Base-by-base conservation (phyloP, 37 sponge, comb jelly and placozoan genomes). In the Agelas oroides region DNA sequence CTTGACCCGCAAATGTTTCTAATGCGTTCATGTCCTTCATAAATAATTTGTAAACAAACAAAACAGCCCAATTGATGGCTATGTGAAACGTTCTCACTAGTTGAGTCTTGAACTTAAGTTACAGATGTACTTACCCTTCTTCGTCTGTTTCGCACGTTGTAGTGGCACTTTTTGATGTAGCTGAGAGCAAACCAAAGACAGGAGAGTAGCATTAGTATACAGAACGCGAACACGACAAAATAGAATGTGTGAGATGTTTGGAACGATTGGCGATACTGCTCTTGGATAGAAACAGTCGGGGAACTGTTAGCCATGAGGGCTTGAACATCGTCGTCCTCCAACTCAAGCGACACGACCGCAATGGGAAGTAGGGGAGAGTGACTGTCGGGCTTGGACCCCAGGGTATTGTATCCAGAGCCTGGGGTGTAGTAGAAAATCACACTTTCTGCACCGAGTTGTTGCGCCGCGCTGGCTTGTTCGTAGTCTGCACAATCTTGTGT, bases 151-250 rank as follows among this genome's bases (percentile, higher is more conserved):
- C 36, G 56, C 27, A 69, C 16, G 18, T 59, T 39, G 41, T 70
- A 39, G 36, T 75, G 88, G 32, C 85, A 88, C 25, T 86, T 53
- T 66, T 67, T 86, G 46, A 89, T 19, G 59, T 90, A 87, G 71
- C 78, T 94, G 54, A 89, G 40, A 24, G 74, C 27, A 41, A 89
- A 87, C 94, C 94, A 94, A 0, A 78, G 46, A 16, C 91, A 58
- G 36, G 91, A 90, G 41, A 94, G 66, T 0, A 87, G 41, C 54
- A 87, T 65, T 0, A 94, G 91, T 18, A 90, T 63, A n/a, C 79
- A 83, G 77, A 94, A 90, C 0, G 94, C 87, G 67, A 89, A 83
- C 55, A 94, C 83, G 0, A 94, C 83, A 83, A 94, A 94, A 40
- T 89, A 90, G 83, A 94, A 94, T n/a, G 90, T 89, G 18, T 63